These are phyloP conservation scores for Paracyclopina nana DNA, from an alignment of 1,140 invertebrate genomes.

Conservation along the genomic window DNA sequence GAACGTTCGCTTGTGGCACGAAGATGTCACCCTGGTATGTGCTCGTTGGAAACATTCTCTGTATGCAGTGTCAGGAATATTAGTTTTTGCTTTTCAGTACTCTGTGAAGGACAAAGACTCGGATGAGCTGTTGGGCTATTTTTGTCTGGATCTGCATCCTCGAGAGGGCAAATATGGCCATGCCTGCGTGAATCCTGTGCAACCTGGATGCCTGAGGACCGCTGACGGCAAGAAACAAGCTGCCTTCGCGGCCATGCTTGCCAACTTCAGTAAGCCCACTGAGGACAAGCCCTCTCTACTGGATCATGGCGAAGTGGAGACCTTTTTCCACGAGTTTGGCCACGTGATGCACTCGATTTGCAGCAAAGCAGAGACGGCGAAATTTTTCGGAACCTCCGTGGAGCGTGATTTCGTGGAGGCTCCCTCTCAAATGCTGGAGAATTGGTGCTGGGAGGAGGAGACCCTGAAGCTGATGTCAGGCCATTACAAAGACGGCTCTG, in stretches of 20 bases:
- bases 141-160: constrained; percentile 34
- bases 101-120: constrained; percentile 23
- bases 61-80: neutral
- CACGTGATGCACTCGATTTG: constrained; percentile 37
- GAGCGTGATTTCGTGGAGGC: constrained; percentile 37
- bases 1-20: constrained; percentile 30
- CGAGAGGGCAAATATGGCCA: constrained; percentile 35
- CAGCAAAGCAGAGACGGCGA: constrained; percentile 27
- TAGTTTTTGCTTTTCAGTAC: neutral
- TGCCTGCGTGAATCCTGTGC: constrained; percentile 29
- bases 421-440: constrained; percentile 38
- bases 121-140: constrained; percentile 30
- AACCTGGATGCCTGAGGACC: constrained; percentile 29
- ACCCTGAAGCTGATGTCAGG: constrained; percentile 30
- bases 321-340: constrained; percentile 38
- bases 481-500: constrained; percentile 28
- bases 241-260: constrained; percentile 28
- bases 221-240: constrained; percentile 16
- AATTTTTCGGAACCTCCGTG: constrained; percentile 32
- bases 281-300: constrained; percentile 31
- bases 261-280: constrained; percentile 35
- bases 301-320: constrained; percentile 35
- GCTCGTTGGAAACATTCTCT: constrained; percentile 8
- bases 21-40: constrained; percentile 32
- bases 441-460: constrained; percentile 36